Evolutionary conservation across 2,113 vertebrate species (phyloP).

Genomic region (Alaudala cheleensis): DNA sequence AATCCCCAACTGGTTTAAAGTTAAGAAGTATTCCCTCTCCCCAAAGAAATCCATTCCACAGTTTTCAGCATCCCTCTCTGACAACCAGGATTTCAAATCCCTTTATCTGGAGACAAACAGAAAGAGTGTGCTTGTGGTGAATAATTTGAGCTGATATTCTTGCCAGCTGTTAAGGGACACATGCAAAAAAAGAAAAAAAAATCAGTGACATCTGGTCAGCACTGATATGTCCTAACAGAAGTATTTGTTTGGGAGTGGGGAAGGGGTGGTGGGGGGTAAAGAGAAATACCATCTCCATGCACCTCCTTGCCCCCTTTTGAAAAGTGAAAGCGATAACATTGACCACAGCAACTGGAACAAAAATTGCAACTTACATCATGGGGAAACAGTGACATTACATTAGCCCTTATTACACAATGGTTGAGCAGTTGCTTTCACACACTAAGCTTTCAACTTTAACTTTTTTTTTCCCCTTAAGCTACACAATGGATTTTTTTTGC

Average conservation of each 20-base stretch:
- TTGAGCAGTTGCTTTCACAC: slow-evolving; percentile 75
- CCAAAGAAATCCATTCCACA: slow-evolving; percentile 67
- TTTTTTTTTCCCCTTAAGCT: slow-evolving; percentile 58
- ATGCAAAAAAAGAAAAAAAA: slow-evolving; percentile 42
- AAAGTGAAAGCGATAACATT: slow-evolving; percentile 56
- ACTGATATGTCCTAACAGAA: slow-evolving; percentile 61
- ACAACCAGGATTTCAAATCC: slow-evolving; percentile 67
- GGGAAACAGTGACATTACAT: slow-evolving; percentile 55
- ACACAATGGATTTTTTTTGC: slow-evolving; percentile 78
- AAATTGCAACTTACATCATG: slow-evolving; percentile 23
- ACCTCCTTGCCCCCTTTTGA: slow-evolving; percentile 31
- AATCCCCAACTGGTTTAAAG: background rate
- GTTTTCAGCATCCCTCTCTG: slow-evolving; percentile 64
- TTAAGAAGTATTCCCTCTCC: slow-evolving; percentile 21
- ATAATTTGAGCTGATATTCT: slow-evolving; percentile 71
- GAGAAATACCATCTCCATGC: slow-evolving; percentile 18
- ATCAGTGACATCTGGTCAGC: slow-evolving; percentile 69
- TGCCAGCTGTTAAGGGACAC: slow-evolving; percentile 73
- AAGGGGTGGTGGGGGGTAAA: background rate
- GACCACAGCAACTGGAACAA: slow-evolving; percentile 48
- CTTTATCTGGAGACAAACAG: slow-evolving; percentile 75
- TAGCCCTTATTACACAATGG: slow-evolving; percentile 70
- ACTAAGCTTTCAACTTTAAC: slow-evolving; percentile 78
- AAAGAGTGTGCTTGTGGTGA: slow-evolving; percentile 64
- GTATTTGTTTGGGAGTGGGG: slow-evolving; percentile 17